Evolutionary conservation across 1,140 invertebrate genomes (phyloP).

Genomic region (Drosophila obscura): DNA sequence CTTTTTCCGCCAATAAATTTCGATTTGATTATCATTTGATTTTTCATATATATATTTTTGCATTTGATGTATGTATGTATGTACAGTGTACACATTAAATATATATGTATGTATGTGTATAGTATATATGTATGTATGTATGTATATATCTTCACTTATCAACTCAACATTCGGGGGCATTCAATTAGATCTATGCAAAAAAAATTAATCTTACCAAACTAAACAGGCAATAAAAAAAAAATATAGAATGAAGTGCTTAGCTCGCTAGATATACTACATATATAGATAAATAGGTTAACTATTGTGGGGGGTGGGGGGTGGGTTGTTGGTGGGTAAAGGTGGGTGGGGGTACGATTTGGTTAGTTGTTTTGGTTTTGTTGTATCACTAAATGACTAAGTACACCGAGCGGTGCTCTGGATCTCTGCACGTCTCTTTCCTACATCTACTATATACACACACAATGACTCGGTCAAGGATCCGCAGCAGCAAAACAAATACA

Average conservation of each 20-base stretch:
- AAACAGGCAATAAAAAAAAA: constrained; percentile 29
- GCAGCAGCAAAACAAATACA: too few species aligned
- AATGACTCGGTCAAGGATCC: constrained; percentile 41
- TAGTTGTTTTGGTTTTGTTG: constrained; percentile 42
- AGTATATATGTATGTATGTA: not conserved
- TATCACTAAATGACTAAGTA: constrained; percentile 64
- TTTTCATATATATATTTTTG: constrained; percentile 35
- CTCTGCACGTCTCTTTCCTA: not conserved
- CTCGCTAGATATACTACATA: not conserved
- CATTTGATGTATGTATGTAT: constrained; percentile 7
- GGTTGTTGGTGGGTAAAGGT: not conserved
- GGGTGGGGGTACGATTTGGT: constrained; percentile 13
- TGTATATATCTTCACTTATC: constrained; percentile 11
- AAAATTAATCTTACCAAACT: constrained; percentile 33
- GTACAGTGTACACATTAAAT: not conserved
- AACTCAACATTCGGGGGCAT: constrained; percentile 43
- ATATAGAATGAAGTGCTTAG: constrained; percentile 12
- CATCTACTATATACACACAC: constrained; percentile 42
- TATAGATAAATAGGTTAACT: constrained; percentile 32
- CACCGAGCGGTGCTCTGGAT: too few species aligned
- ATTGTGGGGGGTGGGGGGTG: not conserved
- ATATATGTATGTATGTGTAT: constrained; percentile 2
- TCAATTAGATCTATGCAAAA: constrained; percentile 55
- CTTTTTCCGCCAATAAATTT: not conserved
- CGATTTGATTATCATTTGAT: not conserved